Base-by-base conservation (phyloP, 2,797 vertebrate genomes). In the Macroramphosus scolopax region DNA sequence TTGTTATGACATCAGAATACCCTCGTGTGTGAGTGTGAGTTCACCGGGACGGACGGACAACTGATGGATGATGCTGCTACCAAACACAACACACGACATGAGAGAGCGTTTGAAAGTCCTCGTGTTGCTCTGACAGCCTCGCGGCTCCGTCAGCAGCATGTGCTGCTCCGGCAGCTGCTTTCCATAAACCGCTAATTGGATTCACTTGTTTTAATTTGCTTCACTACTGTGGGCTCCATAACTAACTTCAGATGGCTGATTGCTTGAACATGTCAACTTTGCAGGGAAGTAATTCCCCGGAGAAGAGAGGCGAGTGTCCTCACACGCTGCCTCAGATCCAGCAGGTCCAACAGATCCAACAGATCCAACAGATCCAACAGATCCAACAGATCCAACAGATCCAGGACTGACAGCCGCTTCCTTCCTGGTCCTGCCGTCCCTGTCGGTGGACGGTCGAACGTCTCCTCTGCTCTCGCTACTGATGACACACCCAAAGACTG, bases 161-260 rank as follows among this genome's bases (percentile, higher is more conserved):
- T 45, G 70, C 52, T 38, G 48, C 50, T 46, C 14, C 2, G 46
- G 25, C 83, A 85, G 80, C 82, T 87, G 84, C 68, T 80, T 83
- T 66, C 76, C 61, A 84, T 84, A 72, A 85, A 75, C 51, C 61
- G 59, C n/a, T 77, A 70, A 87, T 67, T 81, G 63, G 62, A 82
- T 76, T 83, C 80, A 82, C 78, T 87, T 81, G 78, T 78, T 80
- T 79, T 77, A 76, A 82, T 83, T 78, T 14, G 47, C 72, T 66
- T 75, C 80, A 69, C 77, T 75, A 74, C 74, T 76, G 80, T 75
- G 40, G 71, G 63, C 67, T 75, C 67, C 68, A 66, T 71, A 76
- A 79, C 63, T 75, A 67, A 78, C 65, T 54, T 82, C 81, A 70
- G 63, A 78, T 62, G 56, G 29, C 45, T 49, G 63, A 82, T 78